These are phyloP conservation scores for Acanthosoma haemorrhoidale DNA, from an alignment of 2,888 invertebrate species.

Conservation along the genomic window DNA sequence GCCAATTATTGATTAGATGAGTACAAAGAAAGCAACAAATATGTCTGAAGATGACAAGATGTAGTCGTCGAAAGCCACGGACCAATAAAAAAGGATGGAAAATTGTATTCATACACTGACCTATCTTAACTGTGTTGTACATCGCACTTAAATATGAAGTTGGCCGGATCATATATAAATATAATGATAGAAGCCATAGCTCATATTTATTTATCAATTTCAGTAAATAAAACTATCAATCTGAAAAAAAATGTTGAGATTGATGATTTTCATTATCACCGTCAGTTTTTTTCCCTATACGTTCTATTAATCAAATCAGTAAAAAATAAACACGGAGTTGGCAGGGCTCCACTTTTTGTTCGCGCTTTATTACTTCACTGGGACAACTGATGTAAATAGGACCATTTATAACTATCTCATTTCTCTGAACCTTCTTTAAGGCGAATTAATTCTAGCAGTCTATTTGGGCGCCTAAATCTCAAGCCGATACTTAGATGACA, in stretches of 20 bases:
- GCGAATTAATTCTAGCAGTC: background rate
- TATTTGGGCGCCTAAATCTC: background rate
- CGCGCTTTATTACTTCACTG: background rate
- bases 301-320: background rate
- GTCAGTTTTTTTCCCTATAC: background rate
- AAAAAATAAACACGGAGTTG: background rate
- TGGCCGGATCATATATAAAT: too few relatives aligned
- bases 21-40: too few relatives aligned
- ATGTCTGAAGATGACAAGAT: too few relatives aligned
- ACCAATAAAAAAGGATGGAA: too few relatives aligned
- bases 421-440: background rate
- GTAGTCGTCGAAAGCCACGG: too few relatives aligned
- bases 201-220: too few relatives aligned
- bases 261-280: background rate
- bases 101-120: too few relatives aligned
- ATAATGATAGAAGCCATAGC: too few relatives aligned
- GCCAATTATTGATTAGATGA: too few relatives aligned
- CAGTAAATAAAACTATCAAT: too few relatives aligned
- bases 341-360: background rate
- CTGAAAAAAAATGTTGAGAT: background rate
- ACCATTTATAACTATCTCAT: slow-evolving; percentile 10
- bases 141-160: too few relatives aligned
- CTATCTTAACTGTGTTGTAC: too few relatives aligned
- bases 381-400: background rate
- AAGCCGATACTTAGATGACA: background rate